These are phyloP conservation scores for Thamnophis sirtalis DNA, from an alignment of 2,113 vertebrate genomes.

Conservation along the genomic window DNA sequence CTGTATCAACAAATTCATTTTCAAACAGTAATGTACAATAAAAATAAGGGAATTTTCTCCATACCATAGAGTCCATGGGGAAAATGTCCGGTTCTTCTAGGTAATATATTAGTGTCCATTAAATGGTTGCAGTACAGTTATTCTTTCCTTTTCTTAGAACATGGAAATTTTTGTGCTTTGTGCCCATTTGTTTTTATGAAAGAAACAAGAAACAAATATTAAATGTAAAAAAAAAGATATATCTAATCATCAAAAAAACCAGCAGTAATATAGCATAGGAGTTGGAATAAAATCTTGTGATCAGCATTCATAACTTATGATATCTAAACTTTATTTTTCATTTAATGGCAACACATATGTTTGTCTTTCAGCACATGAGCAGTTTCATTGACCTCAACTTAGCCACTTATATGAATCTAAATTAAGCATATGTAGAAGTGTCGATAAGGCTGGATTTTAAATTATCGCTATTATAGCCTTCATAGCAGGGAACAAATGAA, in stretches of 20 bases:
- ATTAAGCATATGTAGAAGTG: conserved; percentile 32
- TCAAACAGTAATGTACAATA: background rate
- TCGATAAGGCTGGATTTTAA: conserved; percentile 31
- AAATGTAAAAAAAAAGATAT: background rate
- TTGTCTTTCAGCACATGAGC: conserved; percentile 13
- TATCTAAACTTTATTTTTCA: background rate
- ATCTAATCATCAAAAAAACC: background rate
- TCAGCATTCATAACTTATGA: conserved; percentile 2
- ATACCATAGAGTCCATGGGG: background rate
- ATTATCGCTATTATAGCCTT: conserved; percentile 24
- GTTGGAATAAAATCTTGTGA: background rate
- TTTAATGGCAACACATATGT: conserved; percentile 4
- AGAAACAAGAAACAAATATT: background rate
- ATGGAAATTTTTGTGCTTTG: background rate
- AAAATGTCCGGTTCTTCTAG: background rate
- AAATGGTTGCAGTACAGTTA: background rate
- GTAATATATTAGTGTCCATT: background rate
- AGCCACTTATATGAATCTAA: conserved; percentile 25
- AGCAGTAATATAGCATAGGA: background rate
- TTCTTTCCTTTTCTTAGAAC: background rate
- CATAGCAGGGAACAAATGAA: conserved; percentile 21
- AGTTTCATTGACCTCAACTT: conserved; percentile 14
- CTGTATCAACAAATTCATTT: background rate
- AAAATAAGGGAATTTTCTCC: background rate
- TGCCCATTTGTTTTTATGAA: background rate